Conservation (phyloP, 2,797 vertebrate genomes). For the Acrocephalus scirpaceus region DNA sequence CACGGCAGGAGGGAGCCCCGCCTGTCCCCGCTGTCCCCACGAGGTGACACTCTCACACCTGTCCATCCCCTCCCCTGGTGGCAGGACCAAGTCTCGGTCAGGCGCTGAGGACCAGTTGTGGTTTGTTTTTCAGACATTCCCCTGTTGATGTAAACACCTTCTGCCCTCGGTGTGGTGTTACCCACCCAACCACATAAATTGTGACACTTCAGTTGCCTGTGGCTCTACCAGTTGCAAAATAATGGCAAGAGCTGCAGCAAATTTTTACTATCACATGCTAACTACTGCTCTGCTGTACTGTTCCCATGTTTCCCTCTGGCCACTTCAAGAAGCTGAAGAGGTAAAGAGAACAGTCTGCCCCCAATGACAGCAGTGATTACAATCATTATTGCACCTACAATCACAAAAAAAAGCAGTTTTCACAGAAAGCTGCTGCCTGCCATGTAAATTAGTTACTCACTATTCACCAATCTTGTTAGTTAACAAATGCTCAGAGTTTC, state of each 20-base stretch:
- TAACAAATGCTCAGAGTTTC: conserved; percentile 42
- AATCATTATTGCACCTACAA: neutral
- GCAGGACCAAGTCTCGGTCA: neutral
- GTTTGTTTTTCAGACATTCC: neutral
- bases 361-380: neutral
- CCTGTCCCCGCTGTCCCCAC: neutral
- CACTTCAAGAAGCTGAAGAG: neutral
- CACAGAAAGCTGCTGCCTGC: neutral
- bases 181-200: neutral
- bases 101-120: neutral
- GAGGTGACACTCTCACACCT: neutral
- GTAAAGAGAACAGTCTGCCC: neutral
- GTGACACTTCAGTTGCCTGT: neutral
- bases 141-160: neutral
- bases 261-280: neutral
- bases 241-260: neutral
- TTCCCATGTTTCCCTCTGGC: neutral
- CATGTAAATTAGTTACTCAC: neutral
- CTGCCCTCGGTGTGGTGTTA: neutral
- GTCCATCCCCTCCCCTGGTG: neutral
- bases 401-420: neutral
- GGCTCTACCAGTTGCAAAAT: neutral
- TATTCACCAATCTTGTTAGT: neutral
- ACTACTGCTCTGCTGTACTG: neutral
- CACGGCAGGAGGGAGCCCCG: fast-evolving